A percentile compares a stretch with the other conserved stretches of the same genome.
Conservation (phyloP, 2,113 vertebrate genomes). For the Bufo gargarizans region DNA sequence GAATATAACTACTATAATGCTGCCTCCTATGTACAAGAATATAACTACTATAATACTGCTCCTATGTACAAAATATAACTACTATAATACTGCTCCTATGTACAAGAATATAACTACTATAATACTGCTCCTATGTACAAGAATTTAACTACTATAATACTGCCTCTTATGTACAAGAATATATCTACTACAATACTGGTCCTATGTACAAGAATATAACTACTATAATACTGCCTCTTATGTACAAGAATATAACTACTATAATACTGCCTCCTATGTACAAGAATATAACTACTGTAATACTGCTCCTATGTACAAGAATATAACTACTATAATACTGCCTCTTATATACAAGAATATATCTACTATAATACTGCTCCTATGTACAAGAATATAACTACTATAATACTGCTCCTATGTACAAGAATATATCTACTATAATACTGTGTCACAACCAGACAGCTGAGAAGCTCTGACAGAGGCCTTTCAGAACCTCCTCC, state of each 20-base stretch:
- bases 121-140: constrained; percentile 1
- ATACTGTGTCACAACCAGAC: too few species aligned
- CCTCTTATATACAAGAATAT: constrained; percentile 4
- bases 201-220: neutral
- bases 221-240: neutral
- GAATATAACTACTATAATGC: constrained; percentile 11
- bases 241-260: constrained; percentile 1
- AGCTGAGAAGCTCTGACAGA: too few species aligned
- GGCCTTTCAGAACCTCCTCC: too few species aligned
- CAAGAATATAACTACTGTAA: constrained; percentile 16
- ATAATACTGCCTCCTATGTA: constrained; percentile 7
- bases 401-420: neutral
- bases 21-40: constrained; percentile 7
- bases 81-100: neutral
- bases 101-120: constrained; percentile 8
- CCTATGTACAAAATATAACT: constrained; percentile 12
- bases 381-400: constrained; percentile 9
- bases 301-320: neutral
- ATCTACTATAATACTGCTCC: constrained; percentile 3
- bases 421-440: constrained; percentile 9
- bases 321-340: constrained; percentile 15
- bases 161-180: too few species aligned
- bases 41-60: constrained; percentile 11
- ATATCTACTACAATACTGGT: neutral
- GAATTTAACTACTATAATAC: too few species aligned